A percentile compares a stretch with the other conserved stretches of the same genome.
Conservation (phyloP, 2,113 vertebrate genomes). For the Psammodynastes pulverulentus region DNA sequence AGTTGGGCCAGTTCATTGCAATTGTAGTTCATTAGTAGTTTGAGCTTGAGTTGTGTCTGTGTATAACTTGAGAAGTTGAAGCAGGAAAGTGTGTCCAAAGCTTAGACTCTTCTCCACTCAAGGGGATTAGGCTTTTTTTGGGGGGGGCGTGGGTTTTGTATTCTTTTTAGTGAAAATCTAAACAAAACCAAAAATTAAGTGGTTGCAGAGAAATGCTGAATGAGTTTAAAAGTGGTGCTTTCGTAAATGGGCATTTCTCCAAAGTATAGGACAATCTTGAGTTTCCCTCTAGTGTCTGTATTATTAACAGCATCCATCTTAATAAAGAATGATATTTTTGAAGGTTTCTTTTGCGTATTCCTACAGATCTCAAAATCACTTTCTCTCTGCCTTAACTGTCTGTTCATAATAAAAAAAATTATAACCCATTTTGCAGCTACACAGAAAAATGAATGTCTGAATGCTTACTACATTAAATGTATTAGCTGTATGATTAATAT, state of each 20-base stretch:
- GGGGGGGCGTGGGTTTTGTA: background rate
- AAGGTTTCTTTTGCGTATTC: background rate
- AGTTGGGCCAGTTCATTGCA: constrained; percentile 17
- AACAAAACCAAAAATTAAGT: background rate
- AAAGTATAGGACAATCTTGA: background rate
- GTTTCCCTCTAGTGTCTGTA: background rate
- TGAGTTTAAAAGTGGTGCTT: constrained; percentile 12
- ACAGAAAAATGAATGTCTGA: background rate
- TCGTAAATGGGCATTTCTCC: constrained; percentile 13
- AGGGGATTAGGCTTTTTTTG: background rate
- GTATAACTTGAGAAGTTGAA: constrained; percentile 24
- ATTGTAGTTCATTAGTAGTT: constrained; percentile 44
- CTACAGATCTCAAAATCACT: background rate
- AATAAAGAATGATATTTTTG: background rate
- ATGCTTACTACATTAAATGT: background rate
- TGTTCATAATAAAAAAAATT: background rate
- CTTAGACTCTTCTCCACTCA: background rate
- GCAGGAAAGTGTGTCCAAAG: constrained; percentile 23
- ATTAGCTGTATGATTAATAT: background rate
- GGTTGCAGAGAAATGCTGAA: background rate
- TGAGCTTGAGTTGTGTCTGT: background rate
- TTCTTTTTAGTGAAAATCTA: background rate
- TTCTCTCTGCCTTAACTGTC: background rate
- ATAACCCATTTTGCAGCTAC: background rate
- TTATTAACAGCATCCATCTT: background rate